Evolutionary conservation across 2,797 vertebrate species (phyloP).

Genomic region (Crocidura indochinensis): DNA sequence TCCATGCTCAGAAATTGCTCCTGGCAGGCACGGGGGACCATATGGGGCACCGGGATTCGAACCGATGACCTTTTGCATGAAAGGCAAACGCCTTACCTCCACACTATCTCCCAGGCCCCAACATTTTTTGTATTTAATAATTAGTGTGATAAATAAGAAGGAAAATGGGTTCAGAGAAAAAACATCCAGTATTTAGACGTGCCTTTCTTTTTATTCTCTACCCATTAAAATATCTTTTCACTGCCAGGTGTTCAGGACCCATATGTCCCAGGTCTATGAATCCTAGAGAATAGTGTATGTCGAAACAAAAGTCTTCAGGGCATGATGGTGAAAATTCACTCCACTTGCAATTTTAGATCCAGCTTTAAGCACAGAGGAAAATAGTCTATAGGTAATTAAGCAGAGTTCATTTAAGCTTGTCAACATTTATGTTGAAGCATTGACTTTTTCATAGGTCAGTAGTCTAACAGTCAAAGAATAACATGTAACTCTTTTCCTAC

Average conservation of each 20-base stretch:
- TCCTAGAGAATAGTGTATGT: not conserved
- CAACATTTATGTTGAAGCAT: not conserved
- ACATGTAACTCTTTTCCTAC: not conserved
- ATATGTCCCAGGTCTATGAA: not conserved
- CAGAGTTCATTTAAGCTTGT: constrained; percentile 52
- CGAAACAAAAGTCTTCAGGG: not conserved
- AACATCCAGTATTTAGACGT: not conserved
- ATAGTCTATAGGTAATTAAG: constrained; percentile 5
- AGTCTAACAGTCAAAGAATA: not conserved
- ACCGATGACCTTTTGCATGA: no score
- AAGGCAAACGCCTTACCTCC: no score
- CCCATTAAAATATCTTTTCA: not conserved
- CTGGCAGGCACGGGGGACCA: no score
- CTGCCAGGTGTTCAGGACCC: not conserved
- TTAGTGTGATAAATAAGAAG: not conserved
- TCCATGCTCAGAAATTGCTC: no score
- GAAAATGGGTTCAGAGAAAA: not conserved
- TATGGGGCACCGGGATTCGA: no score
- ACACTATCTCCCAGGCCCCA: no score
- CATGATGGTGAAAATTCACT: not conserved
- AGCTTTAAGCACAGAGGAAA: constrained; percentile 39
- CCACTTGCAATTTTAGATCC: not conserved
- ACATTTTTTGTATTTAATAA: not conserved
- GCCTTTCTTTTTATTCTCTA: not conserved
- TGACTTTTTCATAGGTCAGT: constrained; percentile 16